These are phyloP conservation scores for Sebastes iracundus DNA, from an alignment of 2,797 vertebrate genomes.

Conservation along the genomic window DNA sequence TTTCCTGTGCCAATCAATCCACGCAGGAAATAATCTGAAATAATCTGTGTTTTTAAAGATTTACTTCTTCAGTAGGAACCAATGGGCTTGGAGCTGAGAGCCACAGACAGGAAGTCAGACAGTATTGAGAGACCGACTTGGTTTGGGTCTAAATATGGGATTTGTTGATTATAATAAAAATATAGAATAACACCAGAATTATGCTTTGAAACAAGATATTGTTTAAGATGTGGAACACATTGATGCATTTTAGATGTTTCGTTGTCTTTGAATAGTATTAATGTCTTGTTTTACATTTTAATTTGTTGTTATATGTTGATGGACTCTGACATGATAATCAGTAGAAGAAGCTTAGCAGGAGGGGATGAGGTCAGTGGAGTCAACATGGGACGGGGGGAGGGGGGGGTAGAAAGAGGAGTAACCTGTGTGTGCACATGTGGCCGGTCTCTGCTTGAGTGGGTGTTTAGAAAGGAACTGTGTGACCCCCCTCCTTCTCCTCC, in stretches of 20 bases:
- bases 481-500: not conserved
- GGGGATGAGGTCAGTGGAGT: not conserved
- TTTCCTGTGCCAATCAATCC: no score
- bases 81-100: not conserved
- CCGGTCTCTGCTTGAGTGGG: slow-evolving; percentile 22
- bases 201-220: not conserved
- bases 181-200: not conserved
- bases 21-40: not conserved
- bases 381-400: not conserved
- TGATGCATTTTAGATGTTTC: not conserved
- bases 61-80: not conserved
- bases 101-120: not conserved
- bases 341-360: not conserved
- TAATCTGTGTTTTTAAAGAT: not conserved
- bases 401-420: not conserved
- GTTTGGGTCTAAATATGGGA: not conserved
- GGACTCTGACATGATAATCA: not conserved
- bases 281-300: not conserved
- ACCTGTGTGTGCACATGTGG: slow-evolving; percentile 34
- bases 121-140: not conserved
- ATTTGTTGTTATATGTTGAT: not conserved
- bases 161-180: not conserved
- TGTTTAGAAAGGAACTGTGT: not conserved
- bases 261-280: no score
- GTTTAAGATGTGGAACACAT: not conserved